phyloP scores from a whole-genome alignment of 2,113 vertebrate genomes.

The Meriones unguiculatus region DNA sequence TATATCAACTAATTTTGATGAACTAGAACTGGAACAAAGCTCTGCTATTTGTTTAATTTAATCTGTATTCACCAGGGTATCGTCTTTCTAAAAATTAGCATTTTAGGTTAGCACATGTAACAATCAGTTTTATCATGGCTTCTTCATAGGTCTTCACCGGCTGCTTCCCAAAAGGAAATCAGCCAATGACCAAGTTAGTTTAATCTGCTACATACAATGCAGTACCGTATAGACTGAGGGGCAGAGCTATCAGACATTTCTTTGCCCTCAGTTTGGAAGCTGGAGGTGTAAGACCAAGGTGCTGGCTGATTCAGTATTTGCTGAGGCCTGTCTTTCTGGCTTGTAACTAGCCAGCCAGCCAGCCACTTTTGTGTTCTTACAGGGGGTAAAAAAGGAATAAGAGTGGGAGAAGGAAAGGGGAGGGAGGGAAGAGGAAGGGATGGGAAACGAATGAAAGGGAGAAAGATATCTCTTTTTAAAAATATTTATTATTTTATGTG shows the following conservation, averaged over 20 bases:
- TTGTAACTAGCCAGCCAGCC: background rate
- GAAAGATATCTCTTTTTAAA: background rate
- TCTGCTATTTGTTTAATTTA: background rate
- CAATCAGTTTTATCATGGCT: background rate
- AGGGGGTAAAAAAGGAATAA: background rate
- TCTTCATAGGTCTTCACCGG: background rate
- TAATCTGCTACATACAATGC: background rate
- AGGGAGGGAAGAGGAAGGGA: background rate
- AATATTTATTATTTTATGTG: background rate
- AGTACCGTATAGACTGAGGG: background rate
- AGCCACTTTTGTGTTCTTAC: background rate
- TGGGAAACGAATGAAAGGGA: background rate
- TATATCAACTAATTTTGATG: background rate
- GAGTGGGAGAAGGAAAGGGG: background rate
- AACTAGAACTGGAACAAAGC: background rate
- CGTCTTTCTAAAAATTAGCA: background rate
- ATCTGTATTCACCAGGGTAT: background rate
- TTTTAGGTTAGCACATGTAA: background rate
- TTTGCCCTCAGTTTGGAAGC: background rate
- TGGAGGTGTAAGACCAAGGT: background rate
- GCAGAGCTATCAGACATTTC: background rate
- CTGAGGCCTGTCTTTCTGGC: background rate
- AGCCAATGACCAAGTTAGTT: background rate
- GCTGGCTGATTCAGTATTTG: background rate
- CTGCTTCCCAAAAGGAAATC: background rate